These are phyloP conservation scores for Leptinotarsa haldemani DNA, from an alignment of 2,888 invertebrate species.

Conservation along the genomic window DNA sequence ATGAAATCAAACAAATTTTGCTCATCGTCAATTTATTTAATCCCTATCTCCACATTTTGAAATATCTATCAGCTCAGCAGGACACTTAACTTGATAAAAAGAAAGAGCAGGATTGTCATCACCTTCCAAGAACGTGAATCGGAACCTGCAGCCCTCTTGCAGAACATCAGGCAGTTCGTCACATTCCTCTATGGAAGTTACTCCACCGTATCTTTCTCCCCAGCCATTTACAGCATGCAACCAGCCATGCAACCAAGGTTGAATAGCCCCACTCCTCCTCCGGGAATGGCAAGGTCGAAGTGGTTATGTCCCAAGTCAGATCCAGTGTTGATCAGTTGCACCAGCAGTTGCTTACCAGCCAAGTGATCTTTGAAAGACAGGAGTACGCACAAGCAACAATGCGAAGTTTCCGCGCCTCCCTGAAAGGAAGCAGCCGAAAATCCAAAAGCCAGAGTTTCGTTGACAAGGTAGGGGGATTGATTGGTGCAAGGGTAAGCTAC, in stretches of 20 bases:
- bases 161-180: conserved; percentile 24
- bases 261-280: conserved; percentile 23
- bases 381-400: conserved; percentile 45
- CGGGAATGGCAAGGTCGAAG: conserved; percentile 36
- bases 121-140: conserved; percentile 29
- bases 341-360: conserved; percentile 33
- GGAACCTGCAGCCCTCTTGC: conserved; percentile 29
- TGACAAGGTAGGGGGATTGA: conserved; percentile 31
- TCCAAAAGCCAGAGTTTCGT: conserved; percentile 26
- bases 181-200: conserved; percentile 25
- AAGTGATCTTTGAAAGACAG: conserved; percentile 41
- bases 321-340: conserved; percentile 34
- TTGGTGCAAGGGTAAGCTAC: conserved; percentile 29
- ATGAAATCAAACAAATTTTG: background rate
- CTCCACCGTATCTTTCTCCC: conserved; percentile 34
- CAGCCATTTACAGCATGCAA: conserved; percentile 34
- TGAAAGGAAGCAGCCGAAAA: conserved; percentile 37
- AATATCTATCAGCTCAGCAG: conserved; percentile 23
- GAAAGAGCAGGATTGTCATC: conserved; percentile 25
- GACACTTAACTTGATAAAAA: conserved; percentile 32
- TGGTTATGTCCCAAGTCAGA: conserved; percentile 24
- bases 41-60: conserved; percentile 30
- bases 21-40: background rate
- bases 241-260: too few species aligned
- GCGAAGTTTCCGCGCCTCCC: conserved; percentile 33